Conservation (phyloP, 2,113 vertebrate genomes). For the Nibea albiflora region DNA sequence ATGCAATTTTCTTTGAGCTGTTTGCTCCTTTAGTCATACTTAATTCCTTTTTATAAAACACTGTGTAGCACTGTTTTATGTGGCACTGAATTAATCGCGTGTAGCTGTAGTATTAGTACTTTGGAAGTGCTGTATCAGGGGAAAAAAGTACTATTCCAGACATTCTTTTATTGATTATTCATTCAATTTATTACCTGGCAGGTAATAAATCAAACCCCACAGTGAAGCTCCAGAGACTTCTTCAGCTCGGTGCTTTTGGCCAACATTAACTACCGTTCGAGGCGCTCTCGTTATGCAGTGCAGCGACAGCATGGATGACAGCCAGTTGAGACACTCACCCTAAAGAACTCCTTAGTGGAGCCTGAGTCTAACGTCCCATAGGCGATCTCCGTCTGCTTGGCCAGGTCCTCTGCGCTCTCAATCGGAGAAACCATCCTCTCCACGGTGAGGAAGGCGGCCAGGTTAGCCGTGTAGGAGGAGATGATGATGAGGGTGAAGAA, state of each 20-base stretch:
- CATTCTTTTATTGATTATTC: conserved; percentile 48
- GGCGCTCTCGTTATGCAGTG: not conserved
- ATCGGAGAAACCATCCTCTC: conserved; percentile 99
- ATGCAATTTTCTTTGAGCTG: not conserved
- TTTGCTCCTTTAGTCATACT: conserved; percentile 18
- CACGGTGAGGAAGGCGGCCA: conserved; percentile 98
- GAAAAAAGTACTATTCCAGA: conserved; percentile 27
- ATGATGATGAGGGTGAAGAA: conserved; percentile 99
- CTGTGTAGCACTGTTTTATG: conserved; percentile 7
- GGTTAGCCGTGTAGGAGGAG: conserved; percentile 98
- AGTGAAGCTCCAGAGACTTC: conserved; percentile 31
- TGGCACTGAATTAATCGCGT: conserved; percentile 40
- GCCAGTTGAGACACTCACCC: conserved; percentile 85
- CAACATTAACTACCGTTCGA: conserved; percentile 18
- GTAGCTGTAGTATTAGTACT: conserved; percentile 1
- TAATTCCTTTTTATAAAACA: conserved; percentile 19
- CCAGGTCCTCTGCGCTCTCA: conserved; percentile 96
- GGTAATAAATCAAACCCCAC: conserved; percentile 50
- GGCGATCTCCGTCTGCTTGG: conserved; percentile 98
- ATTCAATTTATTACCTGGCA: conserved; percentile 44
- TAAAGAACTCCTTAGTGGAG: conserved; percentile 99
- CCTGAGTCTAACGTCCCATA: conserved; percentile 97
- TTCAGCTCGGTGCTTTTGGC: conserved; percentile 29
- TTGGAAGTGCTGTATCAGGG: conserved; percentile 41
- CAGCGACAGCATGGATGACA: conserved; percentile 18